Evolutionary conservation across 1,140 invertebrate genomes (phyloP), one percentile per base, ranked within the genome.

Genomic region (Leptopilina clavipes): DNA sequence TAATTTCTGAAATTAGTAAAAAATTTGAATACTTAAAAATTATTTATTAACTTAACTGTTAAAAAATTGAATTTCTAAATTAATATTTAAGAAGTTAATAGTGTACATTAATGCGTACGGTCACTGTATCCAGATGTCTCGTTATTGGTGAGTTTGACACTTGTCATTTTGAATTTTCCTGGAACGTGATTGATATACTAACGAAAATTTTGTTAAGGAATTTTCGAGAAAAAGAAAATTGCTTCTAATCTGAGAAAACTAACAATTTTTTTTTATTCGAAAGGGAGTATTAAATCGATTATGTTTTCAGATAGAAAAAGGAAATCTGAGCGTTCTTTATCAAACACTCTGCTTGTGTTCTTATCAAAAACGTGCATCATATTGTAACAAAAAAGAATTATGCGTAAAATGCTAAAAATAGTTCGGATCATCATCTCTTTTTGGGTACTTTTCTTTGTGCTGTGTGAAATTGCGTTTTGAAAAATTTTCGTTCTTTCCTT

Each of bases 301-400:
- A 84, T 83, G 3, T 65, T 86, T 86, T 78, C 82, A 85, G 82
- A 86, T 85, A 73, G 73, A 81, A 83, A 81, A 79, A 74, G 80
- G 79, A 81, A 83, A 81, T 78, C 73, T 75, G 80, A 85, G 79
- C 72, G 81, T 79, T 78, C 80, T 82, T 86, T 82, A 77, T 83
- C 82, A 76, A 85, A 85, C 76, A 77, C 79, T 75, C 75, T 85
- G 72, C 78, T 85, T 79, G 77, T 83, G 82, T 86, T 86, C 76
- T 82, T 86, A 74, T 86, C 83, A 83, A 85, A 86, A 81, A 83
- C 79, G 75, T 86, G 85, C 84, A 82, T 82, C 83, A 84, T 86
- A 81, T 79, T 85, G 65, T 85, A 85, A 85, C 70, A 81, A 65
- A 65, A 3, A 65, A 80, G 22, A 76, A 74, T 80, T 52, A 74